These are phyloP conservation scores for Anticlea derivata DNA, from an alignment of 2,888 invertebrate genomes.

Conservation along the genomic window DNA sequence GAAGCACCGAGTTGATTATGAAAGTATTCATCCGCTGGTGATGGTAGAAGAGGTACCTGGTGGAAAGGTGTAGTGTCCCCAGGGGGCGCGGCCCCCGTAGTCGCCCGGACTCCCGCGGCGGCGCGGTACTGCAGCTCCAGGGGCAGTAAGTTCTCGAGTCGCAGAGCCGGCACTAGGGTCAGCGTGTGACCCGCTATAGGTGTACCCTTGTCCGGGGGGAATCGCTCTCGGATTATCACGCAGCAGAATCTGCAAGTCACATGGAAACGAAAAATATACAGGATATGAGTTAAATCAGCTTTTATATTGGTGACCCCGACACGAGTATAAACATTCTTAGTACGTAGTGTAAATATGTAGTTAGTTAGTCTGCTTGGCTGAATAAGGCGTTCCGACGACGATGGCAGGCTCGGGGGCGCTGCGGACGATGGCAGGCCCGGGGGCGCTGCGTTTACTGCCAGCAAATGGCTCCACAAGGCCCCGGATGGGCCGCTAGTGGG, in stretches of 20 bases:
- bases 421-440: too few relatives aligned
- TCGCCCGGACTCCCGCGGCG: constrained; percentile 44
- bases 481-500: too few relatives aligned
- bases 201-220: constrained; percentile 86
- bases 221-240: constrained; percentile 90
- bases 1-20: too few relatives aligned
- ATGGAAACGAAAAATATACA: neutral
- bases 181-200: constrained; percentile 94
- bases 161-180: constrained; percentile 91
- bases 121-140: constrained; percentile 88
- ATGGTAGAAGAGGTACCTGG: too few relatives aligned
- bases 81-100: constrained; percentile 63
- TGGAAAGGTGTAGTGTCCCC: constrained; percentile 68
- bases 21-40: too few relatives aligned
- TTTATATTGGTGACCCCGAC: neutral
- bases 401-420: too few relatives aligned
- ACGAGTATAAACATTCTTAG: neutral
- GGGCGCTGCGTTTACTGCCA: too few relatives aligned
- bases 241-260: constrained; percentile 88
- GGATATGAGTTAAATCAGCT: neutral
- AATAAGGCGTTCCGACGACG: too few relatives aligned
- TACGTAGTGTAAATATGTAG: too few relatives aligned
- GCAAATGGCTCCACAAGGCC: too few relatives aligned
- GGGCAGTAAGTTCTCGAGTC: constrained; percentile 94
- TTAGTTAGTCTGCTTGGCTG: too few relatives aligned